These are phyloP conservation scores for Neolamprologus falcicula DNA, from an alignment of 2,113 vertebrate species.

Conservation along the genomic window DNA sequence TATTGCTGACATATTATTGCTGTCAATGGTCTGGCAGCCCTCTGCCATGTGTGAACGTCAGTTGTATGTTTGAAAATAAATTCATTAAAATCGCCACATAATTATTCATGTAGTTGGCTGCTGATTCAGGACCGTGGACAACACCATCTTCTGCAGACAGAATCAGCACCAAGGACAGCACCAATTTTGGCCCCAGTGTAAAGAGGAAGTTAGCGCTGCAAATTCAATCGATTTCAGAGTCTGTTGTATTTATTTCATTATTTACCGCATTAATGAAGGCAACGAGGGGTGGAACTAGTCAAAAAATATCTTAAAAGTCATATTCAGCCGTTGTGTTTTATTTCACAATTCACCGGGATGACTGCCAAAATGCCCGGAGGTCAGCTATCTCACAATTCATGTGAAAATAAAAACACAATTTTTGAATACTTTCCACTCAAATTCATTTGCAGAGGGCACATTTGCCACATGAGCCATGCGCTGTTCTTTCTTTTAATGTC, in stretches of 20 bases:
- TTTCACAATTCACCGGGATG: neutral
- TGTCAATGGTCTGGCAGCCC: neutral
- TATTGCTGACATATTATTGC: neutral
- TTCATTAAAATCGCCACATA: neutral
- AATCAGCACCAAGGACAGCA: conserved; percentile 45
- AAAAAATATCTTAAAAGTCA: neutral
- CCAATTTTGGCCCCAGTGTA: neutral
- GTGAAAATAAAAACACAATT: neutral
- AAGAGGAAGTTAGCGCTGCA: neutral
- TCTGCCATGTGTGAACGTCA: neutral
- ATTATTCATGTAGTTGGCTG: neutral
- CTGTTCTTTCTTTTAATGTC: neutral
- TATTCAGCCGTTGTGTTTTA: neutral
- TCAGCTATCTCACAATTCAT: neutral
- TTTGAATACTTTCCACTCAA: neutral
- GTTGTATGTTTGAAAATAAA: neutral
- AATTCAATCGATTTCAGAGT: neutral
- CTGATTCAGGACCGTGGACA: conserved; percentile 39
- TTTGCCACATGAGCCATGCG: neutral
- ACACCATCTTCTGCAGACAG: neutral
- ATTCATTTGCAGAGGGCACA: neutral
- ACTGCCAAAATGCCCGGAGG: neutral
- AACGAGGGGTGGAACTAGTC: neutral
- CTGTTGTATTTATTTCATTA: neutral
- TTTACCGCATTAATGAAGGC: neutral